A percentile compares a stretch with the other conserved stretches of the same genome.
Conservation (phyloP, 2,888 invertebrate genomes). For the Mesorhabditis belari region DNA sequence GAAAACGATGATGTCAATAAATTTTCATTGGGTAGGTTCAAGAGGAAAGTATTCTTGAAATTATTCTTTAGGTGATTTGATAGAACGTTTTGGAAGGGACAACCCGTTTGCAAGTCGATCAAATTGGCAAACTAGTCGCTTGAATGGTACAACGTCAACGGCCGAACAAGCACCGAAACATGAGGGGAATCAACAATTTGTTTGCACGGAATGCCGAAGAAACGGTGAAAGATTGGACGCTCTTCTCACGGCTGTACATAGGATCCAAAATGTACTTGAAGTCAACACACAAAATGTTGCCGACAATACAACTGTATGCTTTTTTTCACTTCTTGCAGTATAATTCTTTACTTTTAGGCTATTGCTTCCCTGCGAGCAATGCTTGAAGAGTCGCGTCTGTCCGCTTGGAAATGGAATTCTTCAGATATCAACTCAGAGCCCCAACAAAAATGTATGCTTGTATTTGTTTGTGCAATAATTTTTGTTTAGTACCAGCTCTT, state of each 20-base stretch:
- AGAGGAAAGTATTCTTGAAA: background rate
- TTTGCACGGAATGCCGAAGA: background rate
- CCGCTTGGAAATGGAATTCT: background rate
- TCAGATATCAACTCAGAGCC: no score
- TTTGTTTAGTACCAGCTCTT: no score
- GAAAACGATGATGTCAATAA: background rate
- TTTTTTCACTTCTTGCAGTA: background rate
- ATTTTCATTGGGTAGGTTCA: background rate
- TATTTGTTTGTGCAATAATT: no score
- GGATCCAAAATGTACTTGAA: background rate
- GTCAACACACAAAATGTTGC: background rate
- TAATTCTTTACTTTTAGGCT: background rate
- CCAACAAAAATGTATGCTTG: no score
- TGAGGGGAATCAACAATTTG: no score
- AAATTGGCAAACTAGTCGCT: no score
- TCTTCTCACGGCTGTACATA: background rate
- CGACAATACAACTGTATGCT: background rate
- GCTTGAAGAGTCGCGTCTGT: background rate
- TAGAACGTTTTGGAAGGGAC: background rate
- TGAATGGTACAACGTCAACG: no score
- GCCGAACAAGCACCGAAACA: background rate
- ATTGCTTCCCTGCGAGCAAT: background rate
- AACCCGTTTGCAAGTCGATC: background rate
- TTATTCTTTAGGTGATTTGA: background rate
- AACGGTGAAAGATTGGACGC: background rate